phyloP scores from a whole-genome alignment of 2,888 invertebrate species.

The Scaeva pyrastri region DNA sequence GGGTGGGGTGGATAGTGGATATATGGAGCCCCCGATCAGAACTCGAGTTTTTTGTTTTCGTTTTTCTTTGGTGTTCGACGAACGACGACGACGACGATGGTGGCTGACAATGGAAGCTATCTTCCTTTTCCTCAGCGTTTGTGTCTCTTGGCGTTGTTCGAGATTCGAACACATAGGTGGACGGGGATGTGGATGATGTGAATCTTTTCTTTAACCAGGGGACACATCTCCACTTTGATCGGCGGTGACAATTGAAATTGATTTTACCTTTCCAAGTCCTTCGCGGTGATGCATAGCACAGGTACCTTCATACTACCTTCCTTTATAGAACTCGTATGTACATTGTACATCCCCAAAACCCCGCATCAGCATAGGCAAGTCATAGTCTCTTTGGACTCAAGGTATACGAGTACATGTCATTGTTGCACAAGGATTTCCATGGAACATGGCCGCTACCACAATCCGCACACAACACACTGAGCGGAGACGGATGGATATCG shows the following conservation, averaged over 20 bases:
- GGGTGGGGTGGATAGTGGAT: slow-evolving; percentile 55
- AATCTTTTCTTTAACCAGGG: slow-evolving; percentile 67
- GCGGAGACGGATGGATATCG: slow-evolving; percentile 1
- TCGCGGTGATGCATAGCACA: slow-evolving; percentile 33
- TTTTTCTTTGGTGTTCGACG: slow-evolving; percentile 64
- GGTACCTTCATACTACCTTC: background rate
- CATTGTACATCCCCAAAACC: too few relatives aligned
- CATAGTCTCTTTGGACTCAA: slow-evolving; percentile 2
- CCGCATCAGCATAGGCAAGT: too few relatives aligned
- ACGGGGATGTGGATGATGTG: slow-evolving; percentile 69
- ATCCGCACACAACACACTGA: background rate
- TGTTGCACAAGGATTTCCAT: slow-evolving; percentile 66
- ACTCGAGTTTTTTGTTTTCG: slow-evolving; percentile 40
- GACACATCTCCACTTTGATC: slow-evolving; percentile 75
- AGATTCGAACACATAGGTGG: background rate
- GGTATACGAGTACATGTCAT: slow-evolving; percentile 42
- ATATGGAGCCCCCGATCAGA: background rate
- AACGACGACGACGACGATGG: slow-evolving; percentile 31
- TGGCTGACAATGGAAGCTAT: slow-evolving; percentile 62
- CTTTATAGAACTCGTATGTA: too few relatives aligned
- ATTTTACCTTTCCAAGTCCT: slow-evolving; percentile 63
- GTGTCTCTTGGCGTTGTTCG: slow-evolving; percentile 4
- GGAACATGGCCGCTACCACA: slow-evolving; percentile 50
- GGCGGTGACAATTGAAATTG: slow-evolving; percentile 76
- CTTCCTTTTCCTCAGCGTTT: slow-evolving; percentile 31